Conservation (phyloP, 2,888 invertebrate species). For the Heliconius sara region DNA sequence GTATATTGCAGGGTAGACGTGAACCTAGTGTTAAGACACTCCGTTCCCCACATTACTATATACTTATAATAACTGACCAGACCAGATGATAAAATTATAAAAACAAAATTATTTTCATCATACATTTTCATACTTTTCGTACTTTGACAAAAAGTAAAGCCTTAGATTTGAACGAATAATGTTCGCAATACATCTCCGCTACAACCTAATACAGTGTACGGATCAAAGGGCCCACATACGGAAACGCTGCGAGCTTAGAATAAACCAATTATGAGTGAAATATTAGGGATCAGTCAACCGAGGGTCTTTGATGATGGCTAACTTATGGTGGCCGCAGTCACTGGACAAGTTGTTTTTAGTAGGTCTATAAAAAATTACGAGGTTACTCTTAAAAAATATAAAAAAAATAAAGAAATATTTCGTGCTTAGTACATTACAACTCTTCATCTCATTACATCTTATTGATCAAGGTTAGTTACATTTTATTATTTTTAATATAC, state of each 20-base stretch:
- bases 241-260: slow-evolving; percentile 80
- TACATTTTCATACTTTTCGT: slow-evolving; percentile 51
- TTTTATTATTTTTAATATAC: no score
- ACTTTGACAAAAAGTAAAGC: slow-evolving; percentile 65
- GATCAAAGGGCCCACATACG: slow-evolving; percentile 81
- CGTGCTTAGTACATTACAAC: no score
- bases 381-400: no score
- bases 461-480: no score
- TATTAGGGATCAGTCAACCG: slow-evolving; percentile 81
- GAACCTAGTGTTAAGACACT: no score
- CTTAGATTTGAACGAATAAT: slow-evolving; percentile 76
- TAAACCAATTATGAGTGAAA: slow-evolving; percentile 85
- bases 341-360: slow-evolving; percentile 7
- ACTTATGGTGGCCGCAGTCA: slow-evolving; percentile 46
- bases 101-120: background rate
- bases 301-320: slow-evolving; percentile 79
- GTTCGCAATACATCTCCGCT: slow-evolving; percentile 75
- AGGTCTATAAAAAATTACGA: no score
- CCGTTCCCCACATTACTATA: background rate
- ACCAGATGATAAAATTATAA: background rate
- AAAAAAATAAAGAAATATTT: no score
- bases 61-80: background rate
- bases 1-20: no score
- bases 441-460: no score
- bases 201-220: slow-evolving; percentile 80